Evolutionary conservation across 2,888 invertebrate genomes (phyloP), one percentile per base, ranked within the genome.

Genomic region (Molorchus minor): DNA sequence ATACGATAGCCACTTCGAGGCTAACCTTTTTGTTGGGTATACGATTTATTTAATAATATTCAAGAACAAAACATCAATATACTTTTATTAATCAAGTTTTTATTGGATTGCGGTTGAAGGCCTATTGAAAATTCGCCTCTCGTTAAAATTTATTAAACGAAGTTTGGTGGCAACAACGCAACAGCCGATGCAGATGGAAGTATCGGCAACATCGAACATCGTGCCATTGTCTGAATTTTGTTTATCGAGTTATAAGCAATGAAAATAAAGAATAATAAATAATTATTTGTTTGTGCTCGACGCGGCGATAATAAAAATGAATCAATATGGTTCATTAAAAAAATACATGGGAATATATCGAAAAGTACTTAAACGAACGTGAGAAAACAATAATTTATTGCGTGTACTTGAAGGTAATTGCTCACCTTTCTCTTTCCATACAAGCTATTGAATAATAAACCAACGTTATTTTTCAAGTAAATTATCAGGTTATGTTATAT

Each of bases 291-390:
- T 16, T 35, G 35, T 17, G 36, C 36, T 20, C 12, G 4, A n/a
- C n/a, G 33, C 8, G 17, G 19, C 47, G 8, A 35, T 47, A 35
- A 47, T 38, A 38, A 40, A 47, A 47, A 47, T 47, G 35, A 33
- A n/a, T 47, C 47, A 36, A 25, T 8, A 8, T 25, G 8, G 25
- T 35, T 20, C 13, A 15, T 20, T 10, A 35, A 17, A 47, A 46
- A 46, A 47, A 47, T 47, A 20, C 47, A 35, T 35, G 47, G 47
- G 47, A 47, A 44, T 7, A 47, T 47, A 47, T 47, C 15, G 47
- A 47, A 47, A 13, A 47, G 13, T 13, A 21, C 35, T 35, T 2
- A 30, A 10, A 40, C 17, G n/a, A 8, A 20, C 19, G 35, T 47
- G 20, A 47, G 33, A 47, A 47, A 47, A 47, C 36, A 13, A 35